Evolutionary conservation across 2,797 vertebrate genomes (phyloP), one percentile per base, ranked within the genome.

Genomic region (Ceryle rudis): DNA sequence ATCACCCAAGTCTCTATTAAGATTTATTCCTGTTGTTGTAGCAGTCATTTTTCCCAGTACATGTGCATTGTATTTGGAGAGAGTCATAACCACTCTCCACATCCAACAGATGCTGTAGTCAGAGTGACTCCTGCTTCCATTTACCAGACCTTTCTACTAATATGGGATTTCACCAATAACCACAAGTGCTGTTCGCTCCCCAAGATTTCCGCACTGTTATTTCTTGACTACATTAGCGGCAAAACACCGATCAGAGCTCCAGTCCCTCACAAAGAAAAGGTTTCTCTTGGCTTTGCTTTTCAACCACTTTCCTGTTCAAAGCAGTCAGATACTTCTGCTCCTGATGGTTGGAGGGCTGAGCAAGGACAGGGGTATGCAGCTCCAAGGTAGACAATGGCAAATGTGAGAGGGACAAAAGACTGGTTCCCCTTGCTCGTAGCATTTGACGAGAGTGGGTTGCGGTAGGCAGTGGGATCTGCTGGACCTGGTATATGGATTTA

Each of bases 1-100:
- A 95, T 96, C 95, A 72, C 96, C 94, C 84, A 96, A 96, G 92
- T 69, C 95, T 96, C 95, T 97, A 96, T 97, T 97, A 85, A 95
- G 96, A 97, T 97, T 97, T 97, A 97, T 97, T 97, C 93, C 95
- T 94, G 92, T 93, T 97, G 96, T 97, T 97, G 95, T 96, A 94
- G 93, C 96, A 93, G 93, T 97, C 93, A 70, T 97, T 96, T 95
- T 97, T 91, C 89, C 73, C 83, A 91, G 93, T 93, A 96, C 96
- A 96, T 95, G 89, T 96, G 96, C 89, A 94, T 94, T 92, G 96
- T 96, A 94, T 97, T 97, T 96, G 93, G 66, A 92, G 89, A 73
- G 86, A 97, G 94, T 92, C 95, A 94, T 94, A 93, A 92, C 88
- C 89, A 93, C 95, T 97, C 93, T 95, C 96, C 96, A 96, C 91